phyloP scores from a whole-genome alignment of 2,888 invertebrate species.

The Xestoiulus laeticollis region DNA sequence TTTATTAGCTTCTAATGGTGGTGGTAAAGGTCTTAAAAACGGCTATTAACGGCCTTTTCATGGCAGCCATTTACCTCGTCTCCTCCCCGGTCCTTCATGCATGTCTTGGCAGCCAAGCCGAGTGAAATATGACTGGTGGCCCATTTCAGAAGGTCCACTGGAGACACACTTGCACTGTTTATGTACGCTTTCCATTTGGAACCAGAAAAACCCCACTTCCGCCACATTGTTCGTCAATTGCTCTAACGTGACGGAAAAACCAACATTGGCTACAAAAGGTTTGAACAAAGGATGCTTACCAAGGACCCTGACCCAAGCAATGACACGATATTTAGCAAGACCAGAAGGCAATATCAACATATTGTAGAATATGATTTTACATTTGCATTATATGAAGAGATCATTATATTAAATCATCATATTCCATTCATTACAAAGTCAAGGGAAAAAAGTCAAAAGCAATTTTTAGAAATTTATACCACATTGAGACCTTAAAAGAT shows the following conservation, averaged over 20 bases:
- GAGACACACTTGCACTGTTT: not conserved
- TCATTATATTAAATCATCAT: too few species aligned
- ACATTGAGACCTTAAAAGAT: too few species aligned
- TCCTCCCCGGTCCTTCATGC: conserved; percentile 46
- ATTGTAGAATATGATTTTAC: too few species aligned
- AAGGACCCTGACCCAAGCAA: not conserved
- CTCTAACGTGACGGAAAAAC: conserved; percentile 23
- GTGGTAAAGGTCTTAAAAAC: conserved; percentile 47
- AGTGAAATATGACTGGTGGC: conserved; percentile 46
- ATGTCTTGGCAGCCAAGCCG: conserved; percentile 31
- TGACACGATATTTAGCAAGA: not conserved
- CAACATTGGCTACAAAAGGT: not conserved
- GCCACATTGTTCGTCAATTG: not conserved
- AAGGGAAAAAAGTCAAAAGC: too few species aligned
- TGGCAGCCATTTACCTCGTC: conserved; percentile 31
- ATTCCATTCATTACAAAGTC: too few species aligned
- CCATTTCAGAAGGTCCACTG: conserved; percentile 31
- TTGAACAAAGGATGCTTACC: not conserved
- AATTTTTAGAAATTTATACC: too few species aligned
- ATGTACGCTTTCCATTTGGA: conserved; percentile 15
- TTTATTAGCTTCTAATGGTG: conserved; percentile 48
- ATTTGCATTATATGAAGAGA: too few species aligned
- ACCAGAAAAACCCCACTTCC: not conserved
- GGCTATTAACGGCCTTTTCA: conserved; percentile 47
- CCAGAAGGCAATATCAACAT: not conserved